These are phyloP conservation scores for Aramus guarauna DNA, from an alignment of 2,113 vertebrate species.

Conservation along the genomic window DNA sequence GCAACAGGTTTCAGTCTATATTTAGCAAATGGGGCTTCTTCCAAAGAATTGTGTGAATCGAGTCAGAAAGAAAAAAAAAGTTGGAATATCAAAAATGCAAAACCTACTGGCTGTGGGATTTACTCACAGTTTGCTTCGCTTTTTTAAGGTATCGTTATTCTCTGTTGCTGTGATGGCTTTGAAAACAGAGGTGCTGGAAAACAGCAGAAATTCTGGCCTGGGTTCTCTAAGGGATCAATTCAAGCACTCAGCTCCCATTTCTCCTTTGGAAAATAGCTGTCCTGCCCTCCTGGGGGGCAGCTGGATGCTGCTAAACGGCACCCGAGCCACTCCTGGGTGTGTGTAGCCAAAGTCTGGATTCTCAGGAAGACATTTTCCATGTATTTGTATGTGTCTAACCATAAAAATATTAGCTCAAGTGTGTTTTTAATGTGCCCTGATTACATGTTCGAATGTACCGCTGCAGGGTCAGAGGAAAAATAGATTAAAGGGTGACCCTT, in stretches of 20 bases:
- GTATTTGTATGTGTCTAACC: neutral
- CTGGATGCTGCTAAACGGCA: neutral
- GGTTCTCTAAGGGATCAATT: neutral
- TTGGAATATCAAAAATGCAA: neutral
- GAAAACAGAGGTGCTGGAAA: neutral
- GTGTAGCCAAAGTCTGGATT: neutral
- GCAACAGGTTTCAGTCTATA: slow-evolving; percentile 26
- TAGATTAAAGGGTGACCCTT: neutral
- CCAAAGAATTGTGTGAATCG: neutral
- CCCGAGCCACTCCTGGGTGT: neutral
- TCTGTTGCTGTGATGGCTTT: neutral
- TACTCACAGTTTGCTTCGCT: neutral
- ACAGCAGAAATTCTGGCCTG: neutral
- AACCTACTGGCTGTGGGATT: neutral
- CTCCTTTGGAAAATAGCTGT: neutral
- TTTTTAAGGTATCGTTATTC: neutral
- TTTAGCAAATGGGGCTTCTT: slow-evolving; percentile 5
- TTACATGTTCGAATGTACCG: neutral
- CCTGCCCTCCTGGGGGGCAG: neutral
- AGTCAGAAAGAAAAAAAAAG: neutral
- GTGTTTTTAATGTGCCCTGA: neutral
- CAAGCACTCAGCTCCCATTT: neutral
- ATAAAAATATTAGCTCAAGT: neutral
- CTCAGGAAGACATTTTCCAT: neutral
- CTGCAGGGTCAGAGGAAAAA: neutral